These are phyloP conservation scores for Aleiodes alternator DNA, from an alignment of 2,888 invertebrate genomes.

Conservation along the genomic window DNA sequence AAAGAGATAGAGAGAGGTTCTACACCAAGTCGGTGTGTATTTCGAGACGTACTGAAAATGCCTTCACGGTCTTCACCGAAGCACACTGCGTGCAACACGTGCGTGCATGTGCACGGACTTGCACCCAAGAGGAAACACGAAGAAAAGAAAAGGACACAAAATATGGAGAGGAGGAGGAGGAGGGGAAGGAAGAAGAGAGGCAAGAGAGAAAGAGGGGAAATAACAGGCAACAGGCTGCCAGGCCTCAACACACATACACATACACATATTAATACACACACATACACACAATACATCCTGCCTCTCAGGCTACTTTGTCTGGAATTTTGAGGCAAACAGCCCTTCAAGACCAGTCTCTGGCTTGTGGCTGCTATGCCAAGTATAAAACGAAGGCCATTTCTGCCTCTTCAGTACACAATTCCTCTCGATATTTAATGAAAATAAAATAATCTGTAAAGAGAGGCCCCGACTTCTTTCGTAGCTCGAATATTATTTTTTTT, in stretches of 20 bases:
- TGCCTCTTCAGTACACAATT: background rate
- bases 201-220: constrained; percentile 32
- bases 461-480: too few species aligned
- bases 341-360: constrained; percentile 28
- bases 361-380: background rate
- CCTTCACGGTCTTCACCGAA: constrained; percentile 53
- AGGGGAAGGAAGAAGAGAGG: too few species aligned
- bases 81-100: constrained; percentile 50
- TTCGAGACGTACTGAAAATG: constrained; percentile 43
- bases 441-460: too few species aligned
- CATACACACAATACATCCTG: constrained; percentile 58
- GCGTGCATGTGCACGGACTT: constrained; percentile 38
- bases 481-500: too few species aligned
- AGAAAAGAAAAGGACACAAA: background rate
- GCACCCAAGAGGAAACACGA: constrained; percentile 8
- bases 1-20: constrained; percentile 2
- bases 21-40: constrained; percentile 24
- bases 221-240: constrained; percentile 53
- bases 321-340: constrained; percentile 65
- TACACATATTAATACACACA: too few species aligned
- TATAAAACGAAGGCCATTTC: constrained; percentile 1
- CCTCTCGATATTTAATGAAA: too few species aligned
- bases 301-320: constrained; percentile 61
- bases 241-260: constrained; percentile 41
- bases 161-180: constrained; percentile 31